Evolutionary conservation across 1,140 invertebrate genomes (phyloP), one percentile per base, ranked within the genome.

Genomic region (Nylanderia fulva): DNA sequence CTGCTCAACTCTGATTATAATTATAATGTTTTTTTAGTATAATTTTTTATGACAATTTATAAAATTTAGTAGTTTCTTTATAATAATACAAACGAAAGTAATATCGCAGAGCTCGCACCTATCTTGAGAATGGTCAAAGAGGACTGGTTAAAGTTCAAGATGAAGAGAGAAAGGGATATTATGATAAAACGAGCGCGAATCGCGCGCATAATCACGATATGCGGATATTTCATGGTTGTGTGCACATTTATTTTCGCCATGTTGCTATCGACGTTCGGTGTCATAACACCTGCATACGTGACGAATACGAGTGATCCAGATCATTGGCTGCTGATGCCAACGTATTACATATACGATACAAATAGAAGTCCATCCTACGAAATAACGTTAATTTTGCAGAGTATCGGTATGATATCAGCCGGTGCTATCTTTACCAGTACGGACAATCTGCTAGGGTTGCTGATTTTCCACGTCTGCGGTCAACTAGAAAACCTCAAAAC

Each of bases 101-200:
- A 33, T 33, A 1, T 33, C 29, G 29, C 29, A 33, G 29, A 33
- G 3, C 29, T 33, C 29, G 29, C 29, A 3, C 3, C 29, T 33
- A 0, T 85, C 4, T 13, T 85, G 29, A 52, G 61, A n/a, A 80
- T 85, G 75, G 21, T 85, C 4, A 77, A 66, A 9, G 24, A 69
- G 6, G 84, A 85, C 45, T 85, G 75, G 75, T 42, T 27, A 9
- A 85, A 85, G 24, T 52, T 27, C 27, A 80, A 85, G 15, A 61
- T 64, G 29, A 56, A 82, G 4, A 5, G 8, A 21, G 54, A 79
- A n/a, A 63, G 13, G 80, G 21, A 1, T 6, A 42, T 85, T 1
- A 61, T 69, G 54, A 54, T 69, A 80, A 52, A 8, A 24, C 63
- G 7, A 36, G 54, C 39, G 13, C 58, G 33, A 15, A 61, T 24